phyloP scores from a whole-genome alignment of 2,113 vertebrate species.

The Sorex araneus region DNA sequence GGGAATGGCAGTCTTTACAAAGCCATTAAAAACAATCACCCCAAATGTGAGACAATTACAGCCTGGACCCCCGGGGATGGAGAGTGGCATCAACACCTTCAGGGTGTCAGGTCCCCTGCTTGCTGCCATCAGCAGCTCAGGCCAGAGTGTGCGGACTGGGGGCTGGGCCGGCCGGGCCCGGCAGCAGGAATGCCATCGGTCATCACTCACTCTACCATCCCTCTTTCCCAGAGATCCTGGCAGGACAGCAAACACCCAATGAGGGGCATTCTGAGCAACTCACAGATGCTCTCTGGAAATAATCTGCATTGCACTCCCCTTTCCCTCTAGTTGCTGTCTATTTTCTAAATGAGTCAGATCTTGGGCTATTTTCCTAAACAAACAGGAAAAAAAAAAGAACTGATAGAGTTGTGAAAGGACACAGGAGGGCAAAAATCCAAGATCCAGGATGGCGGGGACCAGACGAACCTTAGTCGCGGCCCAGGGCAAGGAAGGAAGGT shows the following conservation, averaged over 20 bases:
- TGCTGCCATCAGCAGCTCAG: background rate
- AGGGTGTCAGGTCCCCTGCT: background rate
- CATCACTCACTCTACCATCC: too few relatives aligned
- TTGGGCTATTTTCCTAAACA: constrained; percentile 11
- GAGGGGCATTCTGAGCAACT: background rate
- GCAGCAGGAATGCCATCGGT: background rate
- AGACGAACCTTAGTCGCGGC: background rate
- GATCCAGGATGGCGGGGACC: background rate
- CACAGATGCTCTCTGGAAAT: background rate
- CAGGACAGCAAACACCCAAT: background rate
- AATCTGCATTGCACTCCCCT: background rate
- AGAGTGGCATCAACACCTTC: constrained; percentile 61
- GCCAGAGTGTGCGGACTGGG: background rate
- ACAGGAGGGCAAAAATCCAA: background rate
- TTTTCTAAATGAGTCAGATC: background rate
- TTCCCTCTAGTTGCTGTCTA: background rate
- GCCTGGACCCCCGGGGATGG: background rate
- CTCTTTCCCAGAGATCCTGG: background rate
- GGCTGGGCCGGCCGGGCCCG: background rate
- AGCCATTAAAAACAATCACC: constrained; percentile 73
- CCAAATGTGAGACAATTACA: constrained; percentile 64
- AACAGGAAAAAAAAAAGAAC: background rate
- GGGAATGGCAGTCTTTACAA: constrained; percentile 43
- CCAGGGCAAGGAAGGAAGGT: background rate
- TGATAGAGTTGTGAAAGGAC: background rate